Evolutionary conservation across 64 coral and sea anemone species (phyloP).

Genomic region (Montipora capricornis): DNA sequence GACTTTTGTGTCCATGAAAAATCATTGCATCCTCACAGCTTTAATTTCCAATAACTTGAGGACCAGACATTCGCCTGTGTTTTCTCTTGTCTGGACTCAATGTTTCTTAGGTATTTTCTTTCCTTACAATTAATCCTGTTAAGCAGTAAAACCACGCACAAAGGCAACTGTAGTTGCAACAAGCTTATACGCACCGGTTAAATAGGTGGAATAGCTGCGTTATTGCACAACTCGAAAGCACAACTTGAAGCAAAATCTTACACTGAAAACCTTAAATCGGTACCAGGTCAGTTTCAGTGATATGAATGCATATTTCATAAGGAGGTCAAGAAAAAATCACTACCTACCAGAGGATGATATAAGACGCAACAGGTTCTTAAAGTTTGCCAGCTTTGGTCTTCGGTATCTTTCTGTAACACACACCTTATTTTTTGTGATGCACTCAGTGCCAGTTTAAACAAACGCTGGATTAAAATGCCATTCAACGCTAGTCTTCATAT

Average conservation of each 20-base stretch:
- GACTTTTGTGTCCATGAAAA: too few species aligned
- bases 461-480: background rate
- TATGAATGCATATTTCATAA: background rate
- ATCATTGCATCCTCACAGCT: too few species aligned
- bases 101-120: too few species aligned
- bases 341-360: background rate
- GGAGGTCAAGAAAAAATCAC: background rate
- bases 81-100: too few species aligned
- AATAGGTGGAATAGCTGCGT: background rate
- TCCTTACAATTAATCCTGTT: too few species aligned
- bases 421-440: background rate
- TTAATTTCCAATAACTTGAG: too few species aligned
- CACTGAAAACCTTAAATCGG: background rate
- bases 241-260: too few species aligned
- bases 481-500: background rate
- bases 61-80: too few species aligned
- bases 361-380: background rate
- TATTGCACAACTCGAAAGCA: background rate
- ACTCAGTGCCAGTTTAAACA: background rate
- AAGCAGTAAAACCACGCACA: background rate
- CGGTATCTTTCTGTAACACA: background rate
- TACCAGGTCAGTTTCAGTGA: background rate
- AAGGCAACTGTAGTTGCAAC: background rate
- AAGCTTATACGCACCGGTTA: background rate
- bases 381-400: background rate